These are phyloP conservation scores for Rhopalosiphum padi DNA, from an alignment of 1,140 invertebrate species.

Conservation along the genomic window DNA sequence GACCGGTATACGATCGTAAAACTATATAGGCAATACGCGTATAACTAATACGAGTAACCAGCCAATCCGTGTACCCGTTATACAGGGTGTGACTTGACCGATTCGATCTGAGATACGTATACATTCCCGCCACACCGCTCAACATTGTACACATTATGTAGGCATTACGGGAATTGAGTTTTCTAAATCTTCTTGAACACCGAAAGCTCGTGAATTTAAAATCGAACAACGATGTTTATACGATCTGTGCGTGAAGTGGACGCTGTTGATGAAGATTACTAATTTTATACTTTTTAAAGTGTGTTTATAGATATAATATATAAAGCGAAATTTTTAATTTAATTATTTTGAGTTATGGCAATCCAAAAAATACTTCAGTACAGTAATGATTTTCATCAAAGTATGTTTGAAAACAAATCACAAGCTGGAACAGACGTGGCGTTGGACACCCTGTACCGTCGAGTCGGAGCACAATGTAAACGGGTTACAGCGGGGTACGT, in stretches of 20 bases:
- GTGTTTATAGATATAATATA: not conserved
- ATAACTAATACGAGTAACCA: not conserved
- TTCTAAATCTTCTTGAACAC: not conserved
- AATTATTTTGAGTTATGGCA: not conserved
- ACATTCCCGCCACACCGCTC: not conserved
- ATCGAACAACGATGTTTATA: not conserved
- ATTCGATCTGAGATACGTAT: not conserved
- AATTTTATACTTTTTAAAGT: not conserved
- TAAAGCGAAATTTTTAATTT: not conserved
- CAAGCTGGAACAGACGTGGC: not conserved
- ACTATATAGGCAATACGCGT: not conserved
- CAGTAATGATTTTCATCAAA: too few species aligned
- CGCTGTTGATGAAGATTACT: not conserved
- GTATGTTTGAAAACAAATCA: not conserved
- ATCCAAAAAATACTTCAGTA: too few species aligned
- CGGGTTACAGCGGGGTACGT: slow-evolving; percentile 10
- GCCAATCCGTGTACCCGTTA: not conserved
- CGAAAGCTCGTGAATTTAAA: not conserved
- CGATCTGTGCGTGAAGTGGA: not conserved
- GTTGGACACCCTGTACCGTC: not conserved
- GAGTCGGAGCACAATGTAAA: not conserved
- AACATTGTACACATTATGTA: too few species aligned
- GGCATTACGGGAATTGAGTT: not conserved
- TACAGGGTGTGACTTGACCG: not conserved
- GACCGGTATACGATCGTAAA: not conserved